These are phyloP conservation scores for Frankliniella fusca DNA, from an alignment of 2,888 invertebrate species.

Conservation along the genomic window DNA sequence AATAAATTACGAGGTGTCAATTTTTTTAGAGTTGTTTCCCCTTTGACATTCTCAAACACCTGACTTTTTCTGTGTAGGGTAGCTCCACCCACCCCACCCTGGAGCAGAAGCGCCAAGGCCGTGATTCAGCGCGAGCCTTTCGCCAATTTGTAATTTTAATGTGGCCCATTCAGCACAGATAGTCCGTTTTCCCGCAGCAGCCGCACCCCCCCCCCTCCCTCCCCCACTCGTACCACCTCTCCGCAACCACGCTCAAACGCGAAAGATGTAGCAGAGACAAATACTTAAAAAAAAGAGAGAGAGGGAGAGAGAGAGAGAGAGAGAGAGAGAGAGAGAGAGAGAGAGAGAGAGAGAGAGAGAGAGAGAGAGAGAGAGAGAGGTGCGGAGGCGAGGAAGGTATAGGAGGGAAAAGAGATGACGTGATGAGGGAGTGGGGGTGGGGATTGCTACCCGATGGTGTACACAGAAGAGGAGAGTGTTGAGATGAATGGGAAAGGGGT, in stretches of 20 bases:
- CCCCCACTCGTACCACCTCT: no score
- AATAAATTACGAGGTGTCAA: no score
- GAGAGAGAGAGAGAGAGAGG: neutral
- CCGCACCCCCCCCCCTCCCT: no score
- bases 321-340: constrained; percentile 1
- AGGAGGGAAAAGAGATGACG: neutral
- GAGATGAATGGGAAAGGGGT: neutral
- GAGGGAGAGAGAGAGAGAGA: constrained; percentile 15
- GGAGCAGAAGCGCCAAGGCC: no score
- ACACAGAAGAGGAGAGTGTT: neutral
- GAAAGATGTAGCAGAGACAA: no score
- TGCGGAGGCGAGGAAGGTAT: neutral
- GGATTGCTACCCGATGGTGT: no score
- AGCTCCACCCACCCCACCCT: no score
- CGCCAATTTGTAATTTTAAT: neutral
- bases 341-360: constrained; percentile 1
- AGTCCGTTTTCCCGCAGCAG: neutral
- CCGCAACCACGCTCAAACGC: no score
- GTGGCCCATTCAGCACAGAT: neutral
- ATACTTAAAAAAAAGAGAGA: neutral
- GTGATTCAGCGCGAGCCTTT: neutral
- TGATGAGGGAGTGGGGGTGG: no score
- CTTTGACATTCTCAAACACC: no score
- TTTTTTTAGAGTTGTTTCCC: no score
- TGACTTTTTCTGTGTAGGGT: no score